Evolutionary conservation across 1,140 invertebrate genomes (phyloP).

Genomic region (Trichonephila clavata): DNA sequence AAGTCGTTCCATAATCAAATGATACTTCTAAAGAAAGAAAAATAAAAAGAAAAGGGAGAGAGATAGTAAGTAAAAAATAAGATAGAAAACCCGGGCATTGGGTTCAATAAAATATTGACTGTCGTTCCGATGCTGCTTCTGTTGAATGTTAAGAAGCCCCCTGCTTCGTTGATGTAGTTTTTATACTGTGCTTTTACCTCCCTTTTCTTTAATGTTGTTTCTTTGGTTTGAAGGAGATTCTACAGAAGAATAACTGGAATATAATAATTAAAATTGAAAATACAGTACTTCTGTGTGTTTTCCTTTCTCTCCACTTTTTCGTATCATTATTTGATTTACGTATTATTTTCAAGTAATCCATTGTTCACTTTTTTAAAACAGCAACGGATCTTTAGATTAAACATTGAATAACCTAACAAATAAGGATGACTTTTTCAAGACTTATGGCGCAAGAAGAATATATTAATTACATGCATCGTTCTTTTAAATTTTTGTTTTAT

Average conservation of each 20-base stretch:
- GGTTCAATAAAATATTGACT: conserved; percentile 62
- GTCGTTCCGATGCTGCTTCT: conserved; percentile 37
- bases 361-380: too few relatives aligned
- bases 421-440: too few relatives aligned
- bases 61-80: conserved; percentile 14
- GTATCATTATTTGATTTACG: not conserved
- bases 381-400: too few relatives aligned
- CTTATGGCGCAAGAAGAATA: too few relatives aligned
- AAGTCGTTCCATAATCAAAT: conserved; percentile 53
- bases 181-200: conserved; percentile 11
- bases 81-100: conserved; percentile 29
- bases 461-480: too few relatives aligned
- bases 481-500: too few relatives aligned
- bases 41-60: conserved; percentile 8
- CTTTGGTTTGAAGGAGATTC: conserved; percentile 4
- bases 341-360: not conserved
- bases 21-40: conserved; percentile 39
- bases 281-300: not conserved
- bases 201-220: conserved; percentile 22
- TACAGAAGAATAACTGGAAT: not conserved
- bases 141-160: conserved; percentile 53
- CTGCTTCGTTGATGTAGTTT: not conserved
- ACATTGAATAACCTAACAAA: too few relatives aligned
- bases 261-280: conserved; percentile 27
- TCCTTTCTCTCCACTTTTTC: not conserved